phyloP scores from a whole-genome alignment of 2,888 invertebrate species.

The Hydrotaea cyrtoneurina region DNA sequence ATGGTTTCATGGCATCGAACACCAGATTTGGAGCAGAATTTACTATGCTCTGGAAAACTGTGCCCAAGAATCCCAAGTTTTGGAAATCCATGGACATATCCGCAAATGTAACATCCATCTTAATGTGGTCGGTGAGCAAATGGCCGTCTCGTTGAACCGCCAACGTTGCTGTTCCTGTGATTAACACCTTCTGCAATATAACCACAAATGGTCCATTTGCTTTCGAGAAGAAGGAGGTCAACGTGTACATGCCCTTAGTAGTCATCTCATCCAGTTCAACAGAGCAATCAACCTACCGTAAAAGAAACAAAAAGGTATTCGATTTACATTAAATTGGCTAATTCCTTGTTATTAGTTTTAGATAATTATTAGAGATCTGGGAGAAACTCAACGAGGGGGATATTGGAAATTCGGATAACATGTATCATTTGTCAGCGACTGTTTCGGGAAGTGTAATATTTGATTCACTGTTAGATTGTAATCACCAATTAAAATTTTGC shows the following conservation, averaged over 20 bases:
- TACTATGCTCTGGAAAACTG: slow-evolving; percentile 86
- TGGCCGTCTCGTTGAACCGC: slow-evolving; percentile 88
- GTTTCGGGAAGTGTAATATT: no score
- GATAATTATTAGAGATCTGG: no score
- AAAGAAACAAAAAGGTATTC: slow-evolving; percentile 60
- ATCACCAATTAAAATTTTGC: no score
- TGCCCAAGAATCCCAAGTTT: slow-evolving; percentile 88
- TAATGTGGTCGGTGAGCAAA: slow-evolving; percentile 88
- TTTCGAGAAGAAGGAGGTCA: slow-evolving; percentile 86
- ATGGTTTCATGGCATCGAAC: slow-evolving; percentile 93
- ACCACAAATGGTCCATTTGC: slow-evolving; percentile 90
- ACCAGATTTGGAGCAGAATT: slow-evolving; percentile 91
- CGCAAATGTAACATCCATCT: slow-evolving; percentile 89
- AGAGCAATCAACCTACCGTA: slow-evolving; percentile 85
- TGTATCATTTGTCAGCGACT: no score
- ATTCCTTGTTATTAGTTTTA: no score
- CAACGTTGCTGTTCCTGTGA: slow-evolving; percentile 86
- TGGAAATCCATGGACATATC: slow-evolving; percentile 91
- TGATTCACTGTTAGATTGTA: no score
- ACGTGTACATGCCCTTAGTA: slow-evolving; percentile 88
- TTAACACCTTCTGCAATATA: slow-evolving; percentile 86
- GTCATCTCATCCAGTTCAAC: slow-evolving; percentile 87
- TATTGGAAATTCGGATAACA: no score
- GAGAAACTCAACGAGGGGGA: no score
- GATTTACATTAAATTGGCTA: neutral